Evolutionary conservation across 2,888 invertebrate species (phyloP), one percentile per base, ranked within the genome.

Genomic region (Scrobipalpa costella): DNA sequence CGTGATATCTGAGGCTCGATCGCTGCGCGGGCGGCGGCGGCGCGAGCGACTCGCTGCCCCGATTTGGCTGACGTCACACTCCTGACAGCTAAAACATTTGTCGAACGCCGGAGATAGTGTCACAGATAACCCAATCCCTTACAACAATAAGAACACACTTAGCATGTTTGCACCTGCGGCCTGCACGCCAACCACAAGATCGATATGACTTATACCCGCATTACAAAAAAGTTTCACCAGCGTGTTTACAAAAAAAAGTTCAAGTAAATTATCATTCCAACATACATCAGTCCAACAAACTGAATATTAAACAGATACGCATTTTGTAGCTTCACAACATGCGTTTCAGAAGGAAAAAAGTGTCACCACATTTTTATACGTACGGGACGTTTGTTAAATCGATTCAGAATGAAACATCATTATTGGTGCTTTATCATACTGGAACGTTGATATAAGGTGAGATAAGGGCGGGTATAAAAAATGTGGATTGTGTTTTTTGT

Each of bases 91-190:
- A 84, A 85, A 89, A 87, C 89, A 89, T 90, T 90, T 90, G 88
- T 91, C 90, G 91, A 91, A 88, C 88, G 78, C 73, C 80, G 73
- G 72, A 90, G 91, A 91, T 91, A 89, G 90, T 90, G 91, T 91
- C 91, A 91, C 84, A 84, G 91, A 91, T 91, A 90, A 90, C 83
- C 83, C 85, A 86, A 89, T 86, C 90, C 90, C 88, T 88, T 88
- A 88, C 84, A 89, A 91, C 90, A 90, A 91, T 90, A 84, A 88
- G 88, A 90, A 89, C 78, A 90, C 90, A 91, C 90, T 91, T 91
- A 90, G 85, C 88, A 88, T 90, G 90, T 91, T 90, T 90, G 90
- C 91, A 91, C 91, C 91, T 91, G 91, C 90, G 73, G 90, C 91
- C 91, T 90, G 91, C 90, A 73, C 73, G 79, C 79, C 80, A 72